Percentiles rank a stretch among this genome's conserved stretches.
phyloP scores from a whole-genome alignment of 2,797 vertebrate species.

The Sphenopsis melanotis region DNA sequence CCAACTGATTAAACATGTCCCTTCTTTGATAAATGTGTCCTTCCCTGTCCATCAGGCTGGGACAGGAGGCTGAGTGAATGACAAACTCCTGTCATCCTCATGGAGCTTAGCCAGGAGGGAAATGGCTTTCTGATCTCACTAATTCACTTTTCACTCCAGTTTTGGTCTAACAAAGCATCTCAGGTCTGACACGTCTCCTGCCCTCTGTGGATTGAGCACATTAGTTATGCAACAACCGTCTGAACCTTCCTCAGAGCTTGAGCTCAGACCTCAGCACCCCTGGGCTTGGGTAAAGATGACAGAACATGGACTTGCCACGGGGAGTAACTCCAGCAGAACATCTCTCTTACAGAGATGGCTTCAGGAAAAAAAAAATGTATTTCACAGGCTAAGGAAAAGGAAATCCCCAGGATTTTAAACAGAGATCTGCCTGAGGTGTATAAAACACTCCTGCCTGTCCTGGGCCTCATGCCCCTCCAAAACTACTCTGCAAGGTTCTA shows the following conservation, averaged over 20 bases:
- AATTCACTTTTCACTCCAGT: slow-evolving; percentile 43
- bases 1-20: background rate
- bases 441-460: background rate
- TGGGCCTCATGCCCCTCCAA: background rate
- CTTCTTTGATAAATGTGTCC: slow-evolving; percentile 6
- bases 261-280: background rate
- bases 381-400: background rate
- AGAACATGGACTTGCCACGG: background rate
- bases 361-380: background rate
- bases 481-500: background rate
- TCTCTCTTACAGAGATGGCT: background rate
- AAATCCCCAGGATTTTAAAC: background rate
- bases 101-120: slow-evolving; percentile 46
- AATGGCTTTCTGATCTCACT: slow-evolving; percentile 53
- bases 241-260: background rate
- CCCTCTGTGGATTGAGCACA: background rate
- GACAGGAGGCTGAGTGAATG: background rate
- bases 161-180: slow-evolving; percentile 7
- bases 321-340: background rate
- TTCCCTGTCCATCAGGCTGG: background rate
- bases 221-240: background rate
- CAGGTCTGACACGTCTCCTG: background rate
- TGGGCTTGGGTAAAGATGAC: background rate
- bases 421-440: background rate
- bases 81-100: slow-evolving; percentile 15